Evolutionary conservation across 37 sponge, comb jelly and placozoan genomes (phyloP).

Genomic region (Cliona cf. orientalis): DNA sequence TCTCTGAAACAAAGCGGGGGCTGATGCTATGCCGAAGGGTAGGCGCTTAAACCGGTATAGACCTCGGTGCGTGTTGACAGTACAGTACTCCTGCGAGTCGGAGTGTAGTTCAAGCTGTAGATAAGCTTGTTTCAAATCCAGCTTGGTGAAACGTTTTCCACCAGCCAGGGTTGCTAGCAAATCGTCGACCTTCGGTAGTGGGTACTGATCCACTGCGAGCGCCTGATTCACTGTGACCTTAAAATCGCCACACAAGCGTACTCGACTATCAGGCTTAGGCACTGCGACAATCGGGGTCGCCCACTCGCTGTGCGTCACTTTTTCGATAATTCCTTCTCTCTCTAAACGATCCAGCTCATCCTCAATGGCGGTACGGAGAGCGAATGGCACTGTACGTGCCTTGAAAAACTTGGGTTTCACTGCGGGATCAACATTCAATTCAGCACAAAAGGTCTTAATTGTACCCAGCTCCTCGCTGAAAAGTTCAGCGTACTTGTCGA

Average conservation of each 20-base stretch:
- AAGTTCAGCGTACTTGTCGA: neutral
- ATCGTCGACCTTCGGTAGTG: too few species aligned
- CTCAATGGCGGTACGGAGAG: constrained; percentile 14
- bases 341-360: constrained; percentile 29
- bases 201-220: too few species aligned
- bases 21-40: too few species aligned
- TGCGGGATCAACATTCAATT: constrained; percentile 16
- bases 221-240: too few species aligned
- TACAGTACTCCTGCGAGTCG: too few species aligned
- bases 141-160: too few species aligned
- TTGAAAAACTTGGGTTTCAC: constrained; percentile 30
- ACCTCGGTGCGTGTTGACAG: too few species aligned
- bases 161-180: too few species aligned
- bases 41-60: too few species aligned
- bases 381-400: constrained; percentile 25
- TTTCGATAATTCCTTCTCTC: constrained; percentile 17
- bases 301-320: constrained; percentile 48
- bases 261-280: constrained; percentile 35
- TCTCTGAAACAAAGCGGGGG: too few species aligned
- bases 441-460: neutral
- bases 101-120: too few species aligned
- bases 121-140: too few species aligned
- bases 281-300: constrained; percentile 61
- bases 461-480: neutral
- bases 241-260: neutral